A percentile compares a stretch with the other conserved stretches of the same genome.
Conservation (phyloP, 2,113 vertebrate species). For the Phalacrocorax carbo region DNA sequence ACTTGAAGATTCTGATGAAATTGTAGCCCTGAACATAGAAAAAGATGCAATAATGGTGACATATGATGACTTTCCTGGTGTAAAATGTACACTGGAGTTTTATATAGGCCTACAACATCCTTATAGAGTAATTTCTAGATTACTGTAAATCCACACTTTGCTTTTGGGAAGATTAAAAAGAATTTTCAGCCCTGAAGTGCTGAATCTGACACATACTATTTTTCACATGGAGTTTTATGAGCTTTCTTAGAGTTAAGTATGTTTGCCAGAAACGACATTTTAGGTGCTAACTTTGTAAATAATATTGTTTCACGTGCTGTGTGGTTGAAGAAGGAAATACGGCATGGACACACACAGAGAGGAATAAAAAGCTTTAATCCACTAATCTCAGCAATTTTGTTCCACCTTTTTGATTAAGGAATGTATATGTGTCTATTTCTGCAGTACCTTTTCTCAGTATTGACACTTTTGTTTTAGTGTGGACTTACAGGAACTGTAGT, state of each 20-base stretch:
- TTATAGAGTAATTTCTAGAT: neutral
- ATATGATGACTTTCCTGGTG: neutral
- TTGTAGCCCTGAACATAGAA: neutral
- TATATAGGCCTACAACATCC: neutral
- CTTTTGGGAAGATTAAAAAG: neutral
- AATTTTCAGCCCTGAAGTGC: neutral
- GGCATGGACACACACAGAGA: neutral
- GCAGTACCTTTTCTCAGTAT: neutral
- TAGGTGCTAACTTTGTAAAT: neutral
- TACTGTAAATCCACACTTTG: neutral
- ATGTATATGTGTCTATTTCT: neutral
- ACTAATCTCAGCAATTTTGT: neutral
- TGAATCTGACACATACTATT: neutral
- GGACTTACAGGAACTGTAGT: neutral
- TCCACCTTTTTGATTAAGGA: neutral
- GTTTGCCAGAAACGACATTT: neutral
- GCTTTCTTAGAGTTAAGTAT: neutral
- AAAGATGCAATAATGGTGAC: neutral
- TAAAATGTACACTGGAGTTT: neutral
- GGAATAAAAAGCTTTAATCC: neutral
- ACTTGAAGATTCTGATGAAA: neutral
- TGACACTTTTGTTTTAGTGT: neutral
- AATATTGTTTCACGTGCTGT: neutral
- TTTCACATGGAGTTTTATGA: neutral
- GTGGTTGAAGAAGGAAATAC: neutral